phyloP scores from a whole-genome alignment of 1,140 invertebrate species.

The Telenomus remus region DNA sequence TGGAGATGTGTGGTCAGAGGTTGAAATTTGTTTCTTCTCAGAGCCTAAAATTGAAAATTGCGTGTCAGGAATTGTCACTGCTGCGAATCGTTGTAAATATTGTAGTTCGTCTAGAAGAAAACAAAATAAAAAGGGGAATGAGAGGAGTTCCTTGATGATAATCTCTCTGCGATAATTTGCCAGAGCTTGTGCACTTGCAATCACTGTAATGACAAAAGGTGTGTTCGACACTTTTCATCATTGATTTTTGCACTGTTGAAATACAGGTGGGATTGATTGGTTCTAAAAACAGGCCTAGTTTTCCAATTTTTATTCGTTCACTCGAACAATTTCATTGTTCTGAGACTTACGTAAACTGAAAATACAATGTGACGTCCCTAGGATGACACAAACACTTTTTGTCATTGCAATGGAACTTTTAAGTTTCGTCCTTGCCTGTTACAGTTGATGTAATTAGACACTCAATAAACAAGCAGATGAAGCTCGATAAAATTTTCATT shows the following conservation, averaged over 20 bases:
- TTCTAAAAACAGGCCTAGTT: conserved; percentile 31
- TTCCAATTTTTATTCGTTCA: conserved; percentile 4
- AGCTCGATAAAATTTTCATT: conserved; percentile 46
- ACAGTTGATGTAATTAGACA: conserved; percentile 53
- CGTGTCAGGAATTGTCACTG: conserved; percentile 49
- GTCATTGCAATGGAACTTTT: conserved; percentile 28
- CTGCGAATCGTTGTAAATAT: conserved; percentile 56
- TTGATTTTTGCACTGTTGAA: background rate
- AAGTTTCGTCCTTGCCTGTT: conserved; percentile 53
- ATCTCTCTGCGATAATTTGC: conserved; percentile 41
- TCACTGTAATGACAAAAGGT: conserved; percentile 33
- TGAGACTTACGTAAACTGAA: background rate
- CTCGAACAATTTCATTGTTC: background rate
- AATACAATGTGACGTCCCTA: conserved; percentile 4
- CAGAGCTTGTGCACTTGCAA: conserved; percentile 43
- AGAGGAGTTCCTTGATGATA: conserved; percentile 31
- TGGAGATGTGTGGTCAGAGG: background rate
- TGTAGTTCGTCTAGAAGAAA: conserved; percentile 47
- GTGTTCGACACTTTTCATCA: background rate
- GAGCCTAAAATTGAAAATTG: conserved; percentile 30
- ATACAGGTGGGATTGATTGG: background rate
- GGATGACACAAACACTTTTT: conserved; percentile 13
- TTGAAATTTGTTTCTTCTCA: background rate
- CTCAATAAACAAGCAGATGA: conserved; percentile 40
- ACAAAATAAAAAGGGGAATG: too few relatives aligned